These are phyloP conservation scores for Ptyas mucosa DNA, from an alignment of 2,113 vertebrate genomes.

Conservation along the genomic window DNA sequence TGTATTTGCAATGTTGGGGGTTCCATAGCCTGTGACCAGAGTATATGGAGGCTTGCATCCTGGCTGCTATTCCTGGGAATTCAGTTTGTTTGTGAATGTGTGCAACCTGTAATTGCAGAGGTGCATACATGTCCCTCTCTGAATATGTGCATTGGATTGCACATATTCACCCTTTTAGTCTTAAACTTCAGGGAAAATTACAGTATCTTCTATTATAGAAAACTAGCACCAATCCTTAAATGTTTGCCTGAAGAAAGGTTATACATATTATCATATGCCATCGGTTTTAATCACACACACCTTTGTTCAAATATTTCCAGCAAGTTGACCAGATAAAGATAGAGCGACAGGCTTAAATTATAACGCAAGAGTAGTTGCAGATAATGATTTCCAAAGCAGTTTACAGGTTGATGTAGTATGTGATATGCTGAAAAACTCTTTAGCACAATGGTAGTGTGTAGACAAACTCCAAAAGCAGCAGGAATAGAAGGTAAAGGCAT, in stretches of 20 bases:
- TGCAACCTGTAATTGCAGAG: neutral
- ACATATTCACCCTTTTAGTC: neutral
- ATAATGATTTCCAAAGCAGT: constrained; percentile 48
- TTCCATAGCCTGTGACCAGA: neutral
- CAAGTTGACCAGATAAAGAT: constrained; percentile 74
- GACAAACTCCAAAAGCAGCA: constrained; percentile 77
- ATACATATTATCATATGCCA: neutral
- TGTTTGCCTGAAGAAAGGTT: neutral
- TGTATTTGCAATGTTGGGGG: neutral
- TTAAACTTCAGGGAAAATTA: neutral
- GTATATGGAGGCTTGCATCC: neutral
- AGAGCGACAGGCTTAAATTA: constrained; percentile 68
- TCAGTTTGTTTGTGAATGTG: neutral
- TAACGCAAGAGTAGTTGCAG: constrained; percentile 74
- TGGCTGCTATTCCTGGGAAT: neutral
- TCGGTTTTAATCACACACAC: constrained; percentile 49
- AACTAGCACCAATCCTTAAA: neutral
- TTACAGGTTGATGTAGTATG: constrained; percentile 16
- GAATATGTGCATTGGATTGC: neutral
- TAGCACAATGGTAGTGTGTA: constrained; percentile 73
- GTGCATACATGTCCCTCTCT: neutral
- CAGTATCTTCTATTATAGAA: neutral
- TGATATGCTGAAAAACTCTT: constrained; percentile 73
- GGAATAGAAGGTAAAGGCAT: constrained; percentile 68
- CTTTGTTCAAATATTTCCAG: constrained; percentile 55